Evolutionary conservation across 2,888 invertebrate genomes (phyloP).

Genomic region (Hemaris fuciformis): DNA sequence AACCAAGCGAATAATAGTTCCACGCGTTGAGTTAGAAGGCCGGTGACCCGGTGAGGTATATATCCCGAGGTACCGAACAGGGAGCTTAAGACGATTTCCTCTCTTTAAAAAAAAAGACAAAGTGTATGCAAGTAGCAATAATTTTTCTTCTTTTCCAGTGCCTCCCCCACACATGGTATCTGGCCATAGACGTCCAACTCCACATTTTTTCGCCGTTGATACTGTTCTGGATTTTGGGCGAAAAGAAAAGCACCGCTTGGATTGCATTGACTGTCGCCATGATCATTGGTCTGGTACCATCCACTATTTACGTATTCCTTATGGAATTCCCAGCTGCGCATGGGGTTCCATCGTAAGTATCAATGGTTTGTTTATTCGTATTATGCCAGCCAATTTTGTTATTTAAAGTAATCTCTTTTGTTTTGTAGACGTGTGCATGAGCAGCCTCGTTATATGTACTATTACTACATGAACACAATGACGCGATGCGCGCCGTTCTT

Average conservation of each 20-base stretch:
- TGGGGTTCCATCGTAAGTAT: conserved; percentile 44
- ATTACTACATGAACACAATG: conserved; percentile 54
- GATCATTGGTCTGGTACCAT: conserved; percentile 33
- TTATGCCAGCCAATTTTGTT: background rate
- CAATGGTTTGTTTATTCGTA: background rate
- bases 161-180: conserved; percentile 57
- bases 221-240: conserved; percentile 52
- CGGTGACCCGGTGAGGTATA: too few relatives aligned
- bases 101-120: too few relatives aligned
- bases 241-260: conserved; percentile 44
- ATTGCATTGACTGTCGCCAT: conserved; percentile 35
- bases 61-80: too few relatives aligned
- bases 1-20: too few relatives aligned
- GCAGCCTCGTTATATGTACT: conserved; percentile 21
- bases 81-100: too few relatives aligned
- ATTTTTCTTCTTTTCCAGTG: conserved; percentile 49
- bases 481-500: too few relatives aligned
- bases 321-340: conserved; percentile 39
- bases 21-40: too few relatives aligned
- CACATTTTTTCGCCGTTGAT: conserved; percentile 59
- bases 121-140: too few relatives aligned
- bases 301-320: conserved; percentile 47
- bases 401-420: background rate
- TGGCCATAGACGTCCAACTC: conserved; percentile 63
- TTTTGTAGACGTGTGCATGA: conserved; percentile 31